Evolutionary conservation across 1,140 invertebrate genomes (phyloP), one percentile per base, ranked within the genome.

Genomic region (Acromyrmex heyeri): DNA sequence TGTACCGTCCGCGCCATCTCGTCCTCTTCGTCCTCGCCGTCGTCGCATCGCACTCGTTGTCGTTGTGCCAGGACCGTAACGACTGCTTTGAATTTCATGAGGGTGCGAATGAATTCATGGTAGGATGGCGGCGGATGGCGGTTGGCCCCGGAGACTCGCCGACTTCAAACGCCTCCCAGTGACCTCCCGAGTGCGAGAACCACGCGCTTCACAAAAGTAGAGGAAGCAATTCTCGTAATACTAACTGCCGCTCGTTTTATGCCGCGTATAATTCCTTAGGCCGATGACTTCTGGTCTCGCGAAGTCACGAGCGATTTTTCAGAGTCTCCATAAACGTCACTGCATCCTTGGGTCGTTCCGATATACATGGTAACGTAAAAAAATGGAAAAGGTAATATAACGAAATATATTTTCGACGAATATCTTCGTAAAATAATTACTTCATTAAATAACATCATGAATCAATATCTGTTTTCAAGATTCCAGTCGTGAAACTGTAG

Each of bases 71-170:
- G 90, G 87, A 92, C 91, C 88, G 92, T 94, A 94, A 94, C 93
- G 92, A 93, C 93, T 93, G 92, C 92, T 94, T 94, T 94, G 93
- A 94, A 94, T 94, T 94, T 93, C 91, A 91, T 92, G 91, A 92
- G 90, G 92, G 91, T 90, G 87, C 91, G 93, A 94, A 94, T 94
- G 93, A 93, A 94, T 94, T 94, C 91, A 93, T 91, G 87, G 91
- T 89, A 87, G 87, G 81, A 87, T 83, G 89, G 90, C 65, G 65
- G 34, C 64, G 64, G 64, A 67, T 67, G 64, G 89, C 76, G 78
- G 76, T 87, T 88, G 81, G 61, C 79, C 77, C 16, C 85, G 70
- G 55, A 82, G 69, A 87, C 78, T 86, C 83, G 21, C 75, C 89
- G 78, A 86, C 85, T 91, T 87, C 70, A 75, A 91, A 87, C 89